A percentile compares a stretch with the other conserved stretches of the same genome.
phyloP scores from a whole-genome alignment of 2,888 invertebrate species.

The Marasmarcha lunaedactyla region DNA sequence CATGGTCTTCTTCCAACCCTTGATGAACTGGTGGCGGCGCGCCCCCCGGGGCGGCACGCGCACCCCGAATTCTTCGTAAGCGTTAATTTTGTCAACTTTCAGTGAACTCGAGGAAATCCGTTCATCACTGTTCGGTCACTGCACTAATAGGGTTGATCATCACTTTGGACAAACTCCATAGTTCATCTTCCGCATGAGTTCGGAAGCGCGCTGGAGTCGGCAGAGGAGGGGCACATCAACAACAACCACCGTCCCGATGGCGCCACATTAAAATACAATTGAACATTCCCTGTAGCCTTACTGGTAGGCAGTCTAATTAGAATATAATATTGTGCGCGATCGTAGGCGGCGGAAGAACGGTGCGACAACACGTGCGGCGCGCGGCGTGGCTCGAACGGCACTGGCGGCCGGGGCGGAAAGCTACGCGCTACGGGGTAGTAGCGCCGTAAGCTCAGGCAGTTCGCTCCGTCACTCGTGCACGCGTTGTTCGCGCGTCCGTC shows the following conservation, averaged over 20 bases:
- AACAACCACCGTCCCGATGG: conserved; percentile 17
- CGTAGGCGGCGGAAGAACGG: conserved; percentile 27
- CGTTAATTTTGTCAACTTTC: conserved; percentile 55
- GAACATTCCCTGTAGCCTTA: conserved; percentile 30
- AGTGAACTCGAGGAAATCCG: conserved; percentile 23
- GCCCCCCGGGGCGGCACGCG: conserved; percentile 58
- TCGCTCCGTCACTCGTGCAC: conserved; percentile 20
- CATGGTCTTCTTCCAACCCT: conserved; percentile 73
- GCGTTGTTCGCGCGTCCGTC: conserved; percentile 11
- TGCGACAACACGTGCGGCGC: conserved; percentile 31
- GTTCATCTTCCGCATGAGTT: conserved; percentile 19
- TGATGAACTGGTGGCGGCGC: conserved; percentile 64
- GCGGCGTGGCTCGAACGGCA: conserved; percentile 32
- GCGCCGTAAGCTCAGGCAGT: conserved; percentile 45
- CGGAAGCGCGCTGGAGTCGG: conserved; percentile 7
- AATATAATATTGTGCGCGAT: conserved; percentile 35
- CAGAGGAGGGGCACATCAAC: conserved; percentile 10
- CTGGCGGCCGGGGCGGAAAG: conserved; percentile 28
- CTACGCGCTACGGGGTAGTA: conserved; percentile 50
- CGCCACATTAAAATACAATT: conserved; percentile 43
- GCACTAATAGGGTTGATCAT: conserved; percentile 29
- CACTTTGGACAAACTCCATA: conserved; percentile 34
- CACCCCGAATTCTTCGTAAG: conserved; percentile 50
- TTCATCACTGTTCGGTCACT: conserved; percentile 43
- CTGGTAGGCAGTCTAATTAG: conserved; percentile 34